Base-by-base conservation (phyloP, 2,797 vertebrate species). In the Rhynchonycteris naso region DNA sequence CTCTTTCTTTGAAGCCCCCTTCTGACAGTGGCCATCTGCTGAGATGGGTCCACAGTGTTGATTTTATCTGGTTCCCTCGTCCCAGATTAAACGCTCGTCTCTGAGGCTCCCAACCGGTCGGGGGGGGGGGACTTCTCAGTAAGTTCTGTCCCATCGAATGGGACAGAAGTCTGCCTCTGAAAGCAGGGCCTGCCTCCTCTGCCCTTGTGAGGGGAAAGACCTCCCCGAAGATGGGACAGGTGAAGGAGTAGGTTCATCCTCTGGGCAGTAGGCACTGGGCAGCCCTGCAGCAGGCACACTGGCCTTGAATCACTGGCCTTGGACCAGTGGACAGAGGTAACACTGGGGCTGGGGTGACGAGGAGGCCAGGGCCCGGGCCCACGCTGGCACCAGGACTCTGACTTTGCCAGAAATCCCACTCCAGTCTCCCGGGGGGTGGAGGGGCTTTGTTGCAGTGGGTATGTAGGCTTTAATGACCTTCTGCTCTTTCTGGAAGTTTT, bases 351-450 rank as follows among this genome's bases (percentile, higher is more conserved):
- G 72, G 19, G 38, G 61, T 19, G 28, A 10, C 47, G 11, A 4
- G 5, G 74, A n/a, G 74, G 28, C 19, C 11, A 14, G 52, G 35
- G 15, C 21, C 63, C 4, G 26, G 74, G 87, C 74, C 56, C 18
- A 16, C 24, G 3, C 26, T 33, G 5, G 0, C 66, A 10, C 65
- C 52, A 14, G 28, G 28, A 28, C 0, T 0, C 71, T 15, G 61
- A 5, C 8, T 43, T 43, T 0, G 50, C 13, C 24, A 5, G 24
- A 3, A 1, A 7, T 0, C 74, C 5, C 0, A 1, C 12, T 65
- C 28, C 7, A 0, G 26, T 1, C 12, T 22, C n/a, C 24, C 15
- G 1, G 22, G 2, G 4, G 43, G 43, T 43, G 43, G 43, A 43
- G 50, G 50, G 69, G 66, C 78, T 52, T 30, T 38, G 58, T n/a